Percentiles rank a stretch among this genome's conserved stretches.
Evolutionary conservation across 2,113 vertebrate species (phyloP).

Genomic region (Solea solea): DNA sequence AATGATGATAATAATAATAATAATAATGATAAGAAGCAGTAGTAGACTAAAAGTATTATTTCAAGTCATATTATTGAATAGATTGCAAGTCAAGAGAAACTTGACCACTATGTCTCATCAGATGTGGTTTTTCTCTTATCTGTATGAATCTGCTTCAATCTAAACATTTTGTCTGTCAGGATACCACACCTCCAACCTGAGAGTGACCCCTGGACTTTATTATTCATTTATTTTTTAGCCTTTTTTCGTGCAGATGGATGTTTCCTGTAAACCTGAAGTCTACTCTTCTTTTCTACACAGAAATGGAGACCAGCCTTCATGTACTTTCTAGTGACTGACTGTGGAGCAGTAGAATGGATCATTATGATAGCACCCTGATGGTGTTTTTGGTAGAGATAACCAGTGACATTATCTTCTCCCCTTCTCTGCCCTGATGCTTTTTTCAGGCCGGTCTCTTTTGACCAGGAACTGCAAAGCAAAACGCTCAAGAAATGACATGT

Average conservation of each 20-base stretch:
- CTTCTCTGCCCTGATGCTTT: constrained; percentile 68
- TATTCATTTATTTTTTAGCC: neutral
- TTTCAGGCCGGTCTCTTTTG: constrained; percentile 56
- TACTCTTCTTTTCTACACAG: constrained; percentile 2
- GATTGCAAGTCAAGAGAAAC: too few species aligned
- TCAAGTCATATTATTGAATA: too few species aligned
- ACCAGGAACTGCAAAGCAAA: constrained; percentile 54
- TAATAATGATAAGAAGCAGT: too few species aligned
- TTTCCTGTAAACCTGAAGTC: constrained; percentile 3
- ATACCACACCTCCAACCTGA: constrained; percentile 38
- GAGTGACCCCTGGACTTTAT: constrained; percentile 17
- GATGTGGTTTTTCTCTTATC: too few species aligned
- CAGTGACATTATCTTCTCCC: constrained; percentile 78
- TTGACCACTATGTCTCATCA: too few species aligned
- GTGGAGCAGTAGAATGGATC: constrained; percentile 68
- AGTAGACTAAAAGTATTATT: too few species aligned
- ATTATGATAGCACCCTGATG: constrained; percentile 82
- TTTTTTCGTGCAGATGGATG: neutral
- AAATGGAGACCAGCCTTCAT: constrained; percentile 14
- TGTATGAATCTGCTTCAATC: constrained; percentile 3
- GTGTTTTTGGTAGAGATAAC: constrained; percentile 74
- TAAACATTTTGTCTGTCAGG: constrained; percentile 29
- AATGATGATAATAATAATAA: too few species aligned
- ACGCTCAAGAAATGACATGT: constrained; percentile 45
- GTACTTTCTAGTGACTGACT: neutral